These are phyloP conservation scores for Fistularia commersonii DNA, from an alignment of 2,797 vertebrate species.

Conservation along the genomic window DNA sequence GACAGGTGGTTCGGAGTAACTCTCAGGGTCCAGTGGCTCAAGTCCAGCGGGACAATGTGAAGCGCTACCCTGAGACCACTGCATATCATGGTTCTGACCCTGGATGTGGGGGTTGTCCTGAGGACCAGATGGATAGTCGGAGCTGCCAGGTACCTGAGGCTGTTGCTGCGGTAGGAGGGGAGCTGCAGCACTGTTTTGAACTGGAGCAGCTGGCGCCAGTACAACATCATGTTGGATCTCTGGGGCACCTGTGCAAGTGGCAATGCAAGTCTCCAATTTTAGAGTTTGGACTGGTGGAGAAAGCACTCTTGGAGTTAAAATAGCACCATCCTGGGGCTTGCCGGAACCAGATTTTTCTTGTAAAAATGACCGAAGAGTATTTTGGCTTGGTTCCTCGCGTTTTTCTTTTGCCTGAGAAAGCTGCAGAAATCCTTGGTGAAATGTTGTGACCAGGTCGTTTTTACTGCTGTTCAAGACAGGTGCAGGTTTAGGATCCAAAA, in stretches of 20 bases:
- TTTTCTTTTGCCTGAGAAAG: conserved; percentile 57
- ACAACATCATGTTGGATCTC: conserved; percentile 73
- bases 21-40: conserved; percentile 57
- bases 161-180: conserved; percentile 76
- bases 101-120: conserved; percentile 42
- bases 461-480: conserved; percentile 48
- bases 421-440: conserved; percentile 66
- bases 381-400: conserved; percentile 70
- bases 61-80: conserved; percentile 67
- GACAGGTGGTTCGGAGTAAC: conserved; percentile 64
- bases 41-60: conserved; percentile 53
- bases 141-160: conserved; percentile 80
- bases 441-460: conserved; percentile 54
- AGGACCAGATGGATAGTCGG: conserved; percentile 67
- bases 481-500: conserved; percentile 41
- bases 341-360: conserved; percentile 59
- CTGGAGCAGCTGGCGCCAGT: conserved; percentile 62
- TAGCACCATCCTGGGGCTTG: conserved; percentile 57
- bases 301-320: conserved; percentile 58
- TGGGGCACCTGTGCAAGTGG: conserved; percentile 30
- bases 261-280: conserved; percentile 64
- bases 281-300: conserved; percentile 64
- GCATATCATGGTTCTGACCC: conserved; percentile 72
- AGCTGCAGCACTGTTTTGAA: conserved; percentile 67
- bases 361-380: conserved; percentile 71